Percentiles rank a stretch among this genome's conserved stretches.
Conservation (phyloP, 2,113 vertebrate species). For the Protobothrops mucrosquamatus region DNA sequence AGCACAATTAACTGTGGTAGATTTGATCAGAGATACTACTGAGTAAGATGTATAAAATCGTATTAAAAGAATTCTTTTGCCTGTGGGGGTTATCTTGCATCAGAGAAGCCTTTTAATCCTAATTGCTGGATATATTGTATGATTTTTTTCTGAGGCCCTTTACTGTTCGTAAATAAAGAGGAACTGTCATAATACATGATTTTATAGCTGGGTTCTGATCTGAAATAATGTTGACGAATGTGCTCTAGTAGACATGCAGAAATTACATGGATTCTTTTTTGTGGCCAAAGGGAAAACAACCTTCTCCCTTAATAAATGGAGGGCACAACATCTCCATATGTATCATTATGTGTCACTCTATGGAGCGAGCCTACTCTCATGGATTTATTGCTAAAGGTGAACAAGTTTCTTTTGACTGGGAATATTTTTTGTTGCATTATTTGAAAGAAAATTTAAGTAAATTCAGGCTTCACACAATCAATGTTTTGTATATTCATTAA, state of each 20-base stretch:
- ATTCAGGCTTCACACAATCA: conserved; percentile 13
- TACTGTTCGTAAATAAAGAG: neutral
- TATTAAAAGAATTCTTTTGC: neutral
- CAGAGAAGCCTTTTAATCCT: neutral
- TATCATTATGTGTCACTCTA: neutral
- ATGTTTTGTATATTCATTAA: conserved; percentile 30
- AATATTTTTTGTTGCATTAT: conserved; percentile 6
- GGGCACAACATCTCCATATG: neutral
- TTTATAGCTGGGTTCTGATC: neutral
- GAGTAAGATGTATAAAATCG: neutral
- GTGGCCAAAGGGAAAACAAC: neutral
- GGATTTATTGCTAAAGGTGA: neutral
- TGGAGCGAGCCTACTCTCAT: neutral
- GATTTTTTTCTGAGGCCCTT: neutral
- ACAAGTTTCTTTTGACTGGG: conserved; percentile 19
- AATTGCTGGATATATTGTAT: neutral
- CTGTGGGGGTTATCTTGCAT: neutral
- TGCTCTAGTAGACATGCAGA: neutral
- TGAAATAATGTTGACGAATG: neutral
- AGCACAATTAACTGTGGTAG: neutral
- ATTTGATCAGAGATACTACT: neutral
- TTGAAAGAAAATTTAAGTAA: neutral
- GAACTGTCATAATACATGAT: neutral
- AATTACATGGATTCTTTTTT: neutral
- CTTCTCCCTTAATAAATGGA: neutral